A percentile compares a stretch with the other conserved stretches of the same genome.
Evolutionary conservation across 2,113 vertebrate genomes (phyloP).

Genomic region (Nesospiza acunhae): DNA sequence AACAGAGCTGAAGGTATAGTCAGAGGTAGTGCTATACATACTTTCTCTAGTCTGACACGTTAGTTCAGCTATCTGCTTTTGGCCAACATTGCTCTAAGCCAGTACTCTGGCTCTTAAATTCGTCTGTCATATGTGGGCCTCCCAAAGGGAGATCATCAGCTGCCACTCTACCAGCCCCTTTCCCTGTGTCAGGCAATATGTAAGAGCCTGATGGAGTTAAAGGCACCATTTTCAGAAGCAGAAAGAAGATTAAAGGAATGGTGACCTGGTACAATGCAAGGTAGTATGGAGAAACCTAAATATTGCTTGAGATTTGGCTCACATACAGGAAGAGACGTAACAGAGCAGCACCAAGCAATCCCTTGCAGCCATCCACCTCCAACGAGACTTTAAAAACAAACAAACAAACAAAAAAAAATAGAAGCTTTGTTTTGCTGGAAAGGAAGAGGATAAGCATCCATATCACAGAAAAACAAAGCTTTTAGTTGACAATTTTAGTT

Average conservation of each 20-base stretch:
- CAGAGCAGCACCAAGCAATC: not conserved
- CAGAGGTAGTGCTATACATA: not conserved
- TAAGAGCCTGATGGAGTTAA: not conserved
- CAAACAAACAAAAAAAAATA: too few species aligned
- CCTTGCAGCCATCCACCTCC: not conserved
- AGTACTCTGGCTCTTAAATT: not conserved
- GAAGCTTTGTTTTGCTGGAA: not conserved
- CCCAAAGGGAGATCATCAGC: not conserved
- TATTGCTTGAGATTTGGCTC: not conserved
- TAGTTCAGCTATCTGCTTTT: not conserved
- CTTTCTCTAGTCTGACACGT: not conserved
- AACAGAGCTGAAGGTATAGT: not conserved
- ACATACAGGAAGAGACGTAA: not conserved
- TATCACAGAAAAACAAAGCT: constrained; percentile 10
- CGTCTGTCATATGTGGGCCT: not conserved
- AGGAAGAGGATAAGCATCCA: not conserved
- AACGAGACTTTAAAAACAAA: not conserved
- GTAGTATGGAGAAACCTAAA: not conserved
- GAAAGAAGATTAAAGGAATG: not conserved
- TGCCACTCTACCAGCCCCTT: not conserved
- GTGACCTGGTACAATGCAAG: not conserved
- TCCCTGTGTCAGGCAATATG: not conserved
- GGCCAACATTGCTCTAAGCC: not conserved
- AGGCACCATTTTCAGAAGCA: not conserved
- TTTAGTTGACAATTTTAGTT: not conserved